A percentile compares a stretch with the other conserved stretches of the same genome.
These are phyloP conservation scores for Manis javanica DNA, from an alignment of 2,797 vertebrate species.

Conservation along the genomic window DNA sequence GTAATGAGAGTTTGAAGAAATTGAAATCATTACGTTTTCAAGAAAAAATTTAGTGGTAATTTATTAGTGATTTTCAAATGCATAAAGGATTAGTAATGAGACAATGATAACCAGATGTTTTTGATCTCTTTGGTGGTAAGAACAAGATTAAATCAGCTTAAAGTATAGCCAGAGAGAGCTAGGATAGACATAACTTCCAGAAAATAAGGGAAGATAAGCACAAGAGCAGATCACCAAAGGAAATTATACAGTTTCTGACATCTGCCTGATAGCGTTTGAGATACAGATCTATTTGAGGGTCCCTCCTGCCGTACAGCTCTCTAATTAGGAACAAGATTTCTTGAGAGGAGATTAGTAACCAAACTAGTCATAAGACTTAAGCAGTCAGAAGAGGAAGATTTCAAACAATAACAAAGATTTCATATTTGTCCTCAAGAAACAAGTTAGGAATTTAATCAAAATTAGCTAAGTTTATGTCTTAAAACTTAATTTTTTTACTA, in stretches of 20 bases:
- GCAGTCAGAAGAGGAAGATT: not conserved
- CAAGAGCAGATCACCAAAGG: not conserved
- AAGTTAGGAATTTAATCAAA: constrained; percentile 37
- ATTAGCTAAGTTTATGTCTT: constrained; percentile 2
- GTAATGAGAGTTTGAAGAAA: not conserved
- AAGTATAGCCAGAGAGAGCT: constrained; percentile 24
- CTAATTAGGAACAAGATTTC: constrained; percentile 9
- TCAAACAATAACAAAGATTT: constrained; percentile 53
- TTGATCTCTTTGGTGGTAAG: constrained; percentile 28
- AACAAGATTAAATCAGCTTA: constrained; percentile 48
- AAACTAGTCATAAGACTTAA: not conserved
- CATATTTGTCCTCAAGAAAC: constrained; percentile 16
- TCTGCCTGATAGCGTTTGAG: not conserved
- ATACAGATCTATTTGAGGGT: not conserved
- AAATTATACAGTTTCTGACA: not conserved
- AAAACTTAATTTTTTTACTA: constrained; percentile 27
- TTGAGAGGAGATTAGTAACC: constrained; percentile 2
- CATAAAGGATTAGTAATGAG: constrained; percentile 36
- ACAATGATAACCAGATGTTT: constrained; percentile 55
- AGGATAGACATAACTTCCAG: not conserved
- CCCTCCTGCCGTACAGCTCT: not conserved
- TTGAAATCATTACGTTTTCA: constrained; percentile 34
- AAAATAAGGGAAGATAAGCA: constrained; percentile 6
- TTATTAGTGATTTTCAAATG: constrained; percentile 45
- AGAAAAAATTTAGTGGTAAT: not conserved